Evolutionary conservation across 2,888 invertebrate genomes (phyloP), one percentile per base, ranked within the genome.

Genomic region (Camponotus fellah): DNA sequence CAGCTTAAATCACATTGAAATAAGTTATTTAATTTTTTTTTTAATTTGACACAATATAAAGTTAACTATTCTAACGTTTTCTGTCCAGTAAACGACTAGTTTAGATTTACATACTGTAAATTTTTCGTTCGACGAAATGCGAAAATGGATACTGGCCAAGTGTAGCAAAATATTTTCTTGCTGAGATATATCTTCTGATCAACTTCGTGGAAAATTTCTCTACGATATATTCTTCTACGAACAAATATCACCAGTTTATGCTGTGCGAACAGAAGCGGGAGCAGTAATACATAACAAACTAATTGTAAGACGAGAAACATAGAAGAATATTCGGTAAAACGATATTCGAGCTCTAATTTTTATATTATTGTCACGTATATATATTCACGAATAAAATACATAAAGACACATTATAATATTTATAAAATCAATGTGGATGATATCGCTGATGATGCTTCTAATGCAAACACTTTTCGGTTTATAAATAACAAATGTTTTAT

Each of bases 111-210:
- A 75, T 46, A 14, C 64, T 69, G 8, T 40, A 21, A 17, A 34
- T 21, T 71, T 26, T 58, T 32, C 58, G 32, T 56, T 40, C 26
- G n/a, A 32, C 43, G 21, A 71, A 71, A 79, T 58, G 58, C n/a
- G 71, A 71, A 79, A 79, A 79, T 79, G 77, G 72, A 79, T 58
- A 43, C 77, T 32, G 58, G 58, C 72, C 77, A 79, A 79, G 58
- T 58, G 21, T 71, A 69, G 34, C 43, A 43, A 58, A 79, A 79
- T 79, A 79, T 79, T 79, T 79, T 79, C 72, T 71, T 58, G 43
- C 43, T n/a, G n/a, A 77, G 32, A 69, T 77, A 77, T 32, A 32
- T 71, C 32, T 58, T 71, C 72, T 69, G 77, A 79, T 79, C 72
- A 71, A 79, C 21, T 71, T 10, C 56, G 21, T 32, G 34, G 77